Percentiles rank a stretch among this genome's conserved stretches.
These are phyloP conservation scores for Andrena fulva DNA, from an alignment of 2,888 invertebrate genomes.

Conservation along the genomic window DNA sequence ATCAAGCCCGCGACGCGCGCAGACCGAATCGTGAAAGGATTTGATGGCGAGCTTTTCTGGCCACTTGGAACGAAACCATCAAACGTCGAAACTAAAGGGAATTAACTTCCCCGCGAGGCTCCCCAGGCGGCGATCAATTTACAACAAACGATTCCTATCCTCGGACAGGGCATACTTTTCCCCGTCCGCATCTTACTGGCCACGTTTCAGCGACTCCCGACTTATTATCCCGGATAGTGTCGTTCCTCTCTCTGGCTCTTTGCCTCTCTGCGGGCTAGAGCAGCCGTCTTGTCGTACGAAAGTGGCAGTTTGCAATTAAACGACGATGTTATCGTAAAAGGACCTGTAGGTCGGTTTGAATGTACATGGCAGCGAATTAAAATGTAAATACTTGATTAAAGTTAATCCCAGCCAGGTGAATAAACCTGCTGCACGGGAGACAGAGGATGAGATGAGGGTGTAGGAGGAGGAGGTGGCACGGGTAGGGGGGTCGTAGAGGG, in stretches of 20 bases:
- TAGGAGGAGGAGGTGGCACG: constrained; percentile 25
- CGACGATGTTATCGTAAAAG: constrained; percentile 78
- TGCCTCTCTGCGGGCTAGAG: constrained; percentile 26
- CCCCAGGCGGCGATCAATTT: constrained; percentile 16
- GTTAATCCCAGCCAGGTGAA: constrained; percentile 83
- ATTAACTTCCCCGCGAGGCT: neutral
- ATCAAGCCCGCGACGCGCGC: no score
- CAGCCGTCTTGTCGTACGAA: constrained; percentile 70
- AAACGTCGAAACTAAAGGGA: neutral
- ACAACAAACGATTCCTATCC: constrained; percentile 3
- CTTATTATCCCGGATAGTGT: constrained; percentile 44
- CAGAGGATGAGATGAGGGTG: constrained; percentile 39
- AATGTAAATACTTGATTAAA: constrained; percentile 85
- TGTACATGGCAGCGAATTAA: constrained; percentile 80
- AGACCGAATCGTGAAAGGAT: neutral
- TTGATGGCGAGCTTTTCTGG: neutral
- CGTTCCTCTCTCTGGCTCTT: constrained; percentile 14
- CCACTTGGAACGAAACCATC: neutral
- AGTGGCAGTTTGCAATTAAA: constrained; percentile 82
- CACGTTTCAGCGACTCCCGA: constrained; percentile 43
- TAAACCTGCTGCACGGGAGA: constrained; percentile 73
- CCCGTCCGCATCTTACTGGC: constrained; percentile 31
- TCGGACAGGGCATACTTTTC: neutral
- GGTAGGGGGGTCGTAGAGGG: constrained; percentile 57
- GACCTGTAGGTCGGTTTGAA: constrained; percentile 67